Evolutionary conservation across 2,797 vertebrate genomes (phyloP).

Genomic region (Manis pentadactyla): DNA sequence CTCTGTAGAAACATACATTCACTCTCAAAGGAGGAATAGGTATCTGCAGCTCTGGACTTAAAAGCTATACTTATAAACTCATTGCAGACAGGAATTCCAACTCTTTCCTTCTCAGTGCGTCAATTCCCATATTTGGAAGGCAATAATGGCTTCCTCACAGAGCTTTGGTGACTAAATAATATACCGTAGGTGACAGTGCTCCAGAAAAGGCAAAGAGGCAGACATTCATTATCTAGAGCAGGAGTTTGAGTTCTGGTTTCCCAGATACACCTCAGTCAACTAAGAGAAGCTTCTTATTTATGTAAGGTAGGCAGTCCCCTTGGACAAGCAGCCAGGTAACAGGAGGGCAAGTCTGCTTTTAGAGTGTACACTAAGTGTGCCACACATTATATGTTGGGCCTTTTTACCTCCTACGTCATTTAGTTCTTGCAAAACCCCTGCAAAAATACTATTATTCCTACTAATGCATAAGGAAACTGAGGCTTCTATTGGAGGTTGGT

Average conservation of each 20-base stretch:
- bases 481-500: background rate
- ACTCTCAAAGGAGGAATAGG: constrained; percentile 16
- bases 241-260: background rate
- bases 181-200: background rate
- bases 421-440: background rate
- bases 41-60: background rate
- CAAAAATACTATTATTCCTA: background rate
- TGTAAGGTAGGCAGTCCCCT: background rate
- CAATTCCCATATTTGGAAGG: background rate
- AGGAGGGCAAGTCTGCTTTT: background rate
- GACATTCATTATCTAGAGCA: background rate
- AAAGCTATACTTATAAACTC: background rate
- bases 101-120: background rate
- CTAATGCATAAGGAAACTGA: background rate
- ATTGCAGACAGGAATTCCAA: background rate
- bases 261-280: background rate
- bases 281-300: background rate
- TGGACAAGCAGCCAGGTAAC: background rate
- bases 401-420: background rate
- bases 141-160: background rate
- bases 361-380: background rate
- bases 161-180: background rate
- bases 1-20: background rate
- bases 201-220: background rate
- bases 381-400: background rate